These are phyloP conservation scores for Eubasilissa splendida DNA, from an alignment of 2,888 invertebrate genomes.

Conservation along the genomic window DNA sequence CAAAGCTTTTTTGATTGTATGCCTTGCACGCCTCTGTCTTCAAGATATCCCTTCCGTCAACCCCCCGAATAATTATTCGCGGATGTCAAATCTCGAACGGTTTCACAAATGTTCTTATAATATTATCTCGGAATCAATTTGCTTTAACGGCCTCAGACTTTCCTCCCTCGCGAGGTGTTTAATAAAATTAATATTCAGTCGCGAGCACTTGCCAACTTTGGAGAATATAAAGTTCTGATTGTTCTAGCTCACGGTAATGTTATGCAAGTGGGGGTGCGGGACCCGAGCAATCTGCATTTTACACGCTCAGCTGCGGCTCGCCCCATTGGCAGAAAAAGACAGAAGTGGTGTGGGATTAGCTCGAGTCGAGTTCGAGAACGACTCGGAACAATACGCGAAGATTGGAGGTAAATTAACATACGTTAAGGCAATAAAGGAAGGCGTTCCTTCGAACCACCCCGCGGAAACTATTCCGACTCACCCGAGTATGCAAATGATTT, in stretches of 20 bases:
- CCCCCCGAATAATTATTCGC: too few relatives aligned
- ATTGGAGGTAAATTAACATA: conserved; percentile 51
- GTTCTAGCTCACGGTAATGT: conserved; percentile 49
- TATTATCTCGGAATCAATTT: conserved; percentile 39
- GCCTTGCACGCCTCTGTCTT: too few relatives aligned
- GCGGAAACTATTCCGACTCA: conserved; percentile 26
- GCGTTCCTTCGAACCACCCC: conserved; percentile 8
- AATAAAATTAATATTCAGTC: conserved; percentile 44
- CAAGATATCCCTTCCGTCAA: too few relatives aligned
- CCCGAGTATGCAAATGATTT: conserved; percentile 33
- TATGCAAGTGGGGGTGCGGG: conserved; percentile 45
- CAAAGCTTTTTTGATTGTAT: too few relatives aligned
- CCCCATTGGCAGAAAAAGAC: conserved; percentile 33
- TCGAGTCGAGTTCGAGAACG: conserved; percentile 1
- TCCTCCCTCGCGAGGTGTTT: conserved; percentile 33
- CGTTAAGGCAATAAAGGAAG: conserved; percentile 44
- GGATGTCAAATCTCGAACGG: background rate
- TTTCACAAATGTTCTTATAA: conserved; percentile 15
- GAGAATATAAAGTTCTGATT: conserved; percentile 48
- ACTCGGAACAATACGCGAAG: conserved; percentile 42
- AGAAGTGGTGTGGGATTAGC: conserved; percentile 39
- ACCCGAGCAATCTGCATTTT: conserved; percentile 57
- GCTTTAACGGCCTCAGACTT: conserved; percentile 18
- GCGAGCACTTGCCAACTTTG: conserved; percentile 6
- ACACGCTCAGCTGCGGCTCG: conserved; percentile 49